Conservation (phyloP, 2,888 invertebrate genomes). For the Gasteruption jaculator region DNA sequence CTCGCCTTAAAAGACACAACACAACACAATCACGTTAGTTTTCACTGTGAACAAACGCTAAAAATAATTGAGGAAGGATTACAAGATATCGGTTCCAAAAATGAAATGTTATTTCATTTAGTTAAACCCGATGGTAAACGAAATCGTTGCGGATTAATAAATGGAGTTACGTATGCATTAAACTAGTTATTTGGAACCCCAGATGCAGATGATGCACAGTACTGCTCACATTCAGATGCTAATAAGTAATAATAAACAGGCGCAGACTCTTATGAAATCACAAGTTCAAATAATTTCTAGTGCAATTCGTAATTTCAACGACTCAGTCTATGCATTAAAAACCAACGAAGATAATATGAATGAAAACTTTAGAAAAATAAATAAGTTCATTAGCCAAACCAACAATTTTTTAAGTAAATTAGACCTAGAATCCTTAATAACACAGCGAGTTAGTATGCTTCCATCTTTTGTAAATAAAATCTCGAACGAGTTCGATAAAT, state of each 20-base stretch:
- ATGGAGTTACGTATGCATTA: constrained; percentile 1
- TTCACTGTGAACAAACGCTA: not conserved
- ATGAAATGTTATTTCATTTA: not conserved
- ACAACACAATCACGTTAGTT: not conserved
- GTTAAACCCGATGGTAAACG: not conserved
- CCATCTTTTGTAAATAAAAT: constrained; percentile 12
- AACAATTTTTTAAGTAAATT: constrained; percentile 8
- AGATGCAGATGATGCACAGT: too few species aligned
- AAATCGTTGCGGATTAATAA: constrained; percentile 1
- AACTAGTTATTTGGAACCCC: constrained; percentile 7
- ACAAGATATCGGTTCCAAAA: not conserved
- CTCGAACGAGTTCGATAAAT: constrained; percentile 15
- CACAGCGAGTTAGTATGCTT: constrained; percentile 10
- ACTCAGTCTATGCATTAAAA: not conserved
- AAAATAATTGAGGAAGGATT: not conserved
- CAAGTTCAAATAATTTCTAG: constrained; percentile 7
- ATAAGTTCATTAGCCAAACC: constrained; percentile 12
- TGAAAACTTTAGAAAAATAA: constrained; percentile 16
- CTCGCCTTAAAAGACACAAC: not conserved
- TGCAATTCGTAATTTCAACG: not conserved
- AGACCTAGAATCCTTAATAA: constrained; percentile 12
- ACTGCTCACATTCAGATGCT: constrained; percentile 1
- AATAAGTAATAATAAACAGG: too few species aligned
- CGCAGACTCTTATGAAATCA: constrained; percentile 1
- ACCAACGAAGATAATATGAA: constrained; percentile 12